Evolutionary conservation across 1,140 invertebrate genomes (phyloP).

Genomic region (Pygmarrhopalites habei): DNA sequence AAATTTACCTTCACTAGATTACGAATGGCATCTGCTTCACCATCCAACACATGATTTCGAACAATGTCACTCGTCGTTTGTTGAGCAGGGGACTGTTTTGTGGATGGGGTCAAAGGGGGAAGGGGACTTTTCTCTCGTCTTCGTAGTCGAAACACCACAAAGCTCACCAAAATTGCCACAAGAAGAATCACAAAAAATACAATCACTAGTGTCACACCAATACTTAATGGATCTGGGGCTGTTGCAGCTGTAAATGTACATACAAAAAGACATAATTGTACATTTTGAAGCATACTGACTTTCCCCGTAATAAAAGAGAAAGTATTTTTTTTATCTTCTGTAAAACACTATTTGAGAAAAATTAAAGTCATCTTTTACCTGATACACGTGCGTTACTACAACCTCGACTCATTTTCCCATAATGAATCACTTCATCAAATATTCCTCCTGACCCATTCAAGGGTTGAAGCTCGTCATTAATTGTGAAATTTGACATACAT

Average conservation of each 20-base stretch:
- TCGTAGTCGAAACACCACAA: slow-evolving; percentile 76
- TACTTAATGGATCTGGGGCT: slow-evolving; percentile 74
- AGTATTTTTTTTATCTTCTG: no score
- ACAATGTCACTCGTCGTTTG: slow-evolving; percentile 29
- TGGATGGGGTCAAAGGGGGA: slow-evolving; percentile 50
- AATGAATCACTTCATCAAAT: slow-evolving; percentile 56
- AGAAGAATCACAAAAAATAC: slow-evolving; percentile 86
- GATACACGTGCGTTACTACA: slow-evolving; percentile 62
- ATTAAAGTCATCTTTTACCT: no score
- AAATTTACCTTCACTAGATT: no score
- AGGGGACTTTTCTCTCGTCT: slow-evolving; percentile 61
- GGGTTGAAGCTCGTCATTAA: slow-evolving; percentile 82
- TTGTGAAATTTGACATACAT: slow-evolving; percentile 78
- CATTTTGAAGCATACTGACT: no score
- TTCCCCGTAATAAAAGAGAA: no score
- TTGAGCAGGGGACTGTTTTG: slow-evolving; percentile 33
- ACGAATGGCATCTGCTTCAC: slow-evolving; percentile 31
- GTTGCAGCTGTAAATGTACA: no score
- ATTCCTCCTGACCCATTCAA: slow-evolving; percentile 77
- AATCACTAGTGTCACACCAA: slow-evolving; percentile 84
- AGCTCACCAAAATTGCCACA: slow-evolving; percentile 78
- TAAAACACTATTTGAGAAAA: no score
- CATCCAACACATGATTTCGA: slow-evolving; percentile 26
- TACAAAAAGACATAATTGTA: no score
- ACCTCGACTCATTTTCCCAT: slow-evolving; percentile 44